Base-by-base conservation (phyloP, 37 sponge, comb jelly and placozoan genomes). In the Petrosia ficiformis region DNA sequence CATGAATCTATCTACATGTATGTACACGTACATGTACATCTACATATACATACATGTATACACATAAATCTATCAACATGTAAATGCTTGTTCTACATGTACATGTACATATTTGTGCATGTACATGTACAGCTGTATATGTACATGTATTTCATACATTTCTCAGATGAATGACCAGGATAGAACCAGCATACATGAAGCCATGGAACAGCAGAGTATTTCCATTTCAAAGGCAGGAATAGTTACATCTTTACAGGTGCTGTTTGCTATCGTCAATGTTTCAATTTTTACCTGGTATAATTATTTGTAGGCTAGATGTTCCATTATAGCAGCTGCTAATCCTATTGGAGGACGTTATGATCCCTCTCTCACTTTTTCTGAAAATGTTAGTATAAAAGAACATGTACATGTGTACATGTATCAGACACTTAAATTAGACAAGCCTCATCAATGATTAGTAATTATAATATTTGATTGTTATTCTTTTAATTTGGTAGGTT, bases 161-260 rank as follows among this genome's bases (percentile, higher is more conserved):
- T 39, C 0, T 38, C 60, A 93, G 93, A 98, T 98, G 99, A 98
- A 86, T 76, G 99, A 98, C 66, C 75, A 86, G 73, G 99, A 98
- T 63, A 81, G 99, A 1, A 98, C 99, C 16, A 92, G 93, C 59
- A 98, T 98, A 65, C 99, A 98, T 68, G 99, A 98, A 48, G 99
- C 99, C 1, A 98, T 98, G 99, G 99, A 98, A 66, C 99, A 98
- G 67, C 99, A 98, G 86, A 98, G 96, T 54, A 98, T 98, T 38
- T 98, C 99, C 48, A 90, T 98, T 19, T 94, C 94, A 42, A 98
- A 98, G 70, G 99, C 99, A 56, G 99, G 99, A 22, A 98, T 98
- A 52, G 99, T 98, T n/a, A 95, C 99, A 30, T 95, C 96, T 3
- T 80, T 98, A 30, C 99, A 93, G 48, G 81, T 61, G n/a, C 14